These are phyloP conservation scores for Syngnathus scovelli DNA, from an alignment of 2,113 vertebrate species.

Conservation along the genomic window DNA sequence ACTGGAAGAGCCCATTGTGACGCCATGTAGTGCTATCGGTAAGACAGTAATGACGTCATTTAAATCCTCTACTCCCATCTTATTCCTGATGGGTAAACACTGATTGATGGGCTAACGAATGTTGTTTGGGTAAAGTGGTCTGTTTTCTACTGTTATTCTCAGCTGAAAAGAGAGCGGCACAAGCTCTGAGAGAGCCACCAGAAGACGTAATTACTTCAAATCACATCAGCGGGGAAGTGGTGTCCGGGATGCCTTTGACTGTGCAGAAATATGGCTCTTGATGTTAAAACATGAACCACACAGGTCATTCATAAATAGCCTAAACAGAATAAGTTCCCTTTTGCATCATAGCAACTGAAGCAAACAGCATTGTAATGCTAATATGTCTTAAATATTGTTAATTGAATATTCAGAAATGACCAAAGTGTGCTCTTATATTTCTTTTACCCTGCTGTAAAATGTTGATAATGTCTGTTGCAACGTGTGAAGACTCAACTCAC, in stretches of 20 bases:
- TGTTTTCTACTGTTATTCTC: background rate
- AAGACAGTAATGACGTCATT: too few relatives aligned
- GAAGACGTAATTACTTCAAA: constrained; percentile 9
- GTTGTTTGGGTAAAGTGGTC: background rate
- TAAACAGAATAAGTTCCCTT: background rate
- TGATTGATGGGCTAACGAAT: too few relatives aligned
- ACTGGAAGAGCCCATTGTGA: constrained; percentile 47
- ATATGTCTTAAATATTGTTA: background rate
- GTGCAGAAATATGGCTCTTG: constrained; percentile 55
- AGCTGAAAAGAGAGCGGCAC: constrained; percentile 33
- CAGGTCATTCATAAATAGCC: constrained; percentile 15
- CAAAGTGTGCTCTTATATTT: constrained; percentile 1
- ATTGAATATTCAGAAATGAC: constrained; percentile 5
- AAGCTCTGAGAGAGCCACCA: background rate
- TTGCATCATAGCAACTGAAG: background rate
- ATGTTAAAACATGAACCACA: constrained; percentile 45
- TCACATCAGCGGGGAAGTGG: constrained; percentile 7
- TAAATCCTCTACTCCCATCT: too few relatives aligned
- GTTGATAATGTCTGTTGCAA: constrained; percentile 39
- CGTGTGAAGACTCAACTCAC: constrained; percentile 61
- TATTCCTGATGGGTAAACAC: too few relatives aligned
- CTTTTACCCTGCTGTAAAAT: background rate
- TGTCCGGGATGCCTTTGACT: background rate
- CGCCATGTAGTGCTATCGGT: constrained; percentile 66
- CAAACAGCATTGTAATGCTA: background rate